Evolutionary conservation across 2,113 vertebrate species (phyloP).

Genomic region (Larimichthys crocea): DNA sequence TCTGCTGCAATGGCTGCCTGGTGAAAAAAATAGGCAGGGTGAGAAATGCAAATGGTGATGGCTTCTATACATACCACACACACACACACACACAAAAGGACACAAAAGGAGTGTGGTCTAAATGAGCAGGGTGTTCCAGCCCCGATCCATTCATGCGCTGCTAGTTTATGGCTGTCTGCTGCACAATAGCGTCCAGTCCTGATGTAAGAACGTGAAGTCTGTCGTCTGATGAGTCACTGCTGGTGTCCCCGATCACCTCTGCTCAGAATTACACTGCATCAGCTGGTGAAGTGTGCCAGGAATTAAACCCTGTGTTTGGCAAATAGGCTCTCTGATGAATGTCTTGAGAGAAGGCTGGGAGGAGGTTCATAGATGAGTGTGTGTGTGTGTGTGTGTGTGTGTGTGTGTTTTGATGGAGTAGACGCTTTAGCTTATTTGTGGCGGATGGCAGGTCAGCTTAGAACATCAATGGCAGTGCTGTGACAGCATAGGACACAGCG

Average conservation of each 20-base stretch:
- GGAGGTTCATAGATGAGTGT: background rate
- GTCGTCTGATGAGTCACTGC: constrained; percentile 59
- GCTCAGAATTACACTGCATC: constrained; percentile 41
- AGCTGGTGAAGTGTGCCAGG: constrained; percentile 27
- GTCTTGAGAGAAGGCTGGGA: constrained; percentile 3
- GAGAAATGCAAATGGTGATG: constrained; percentile 75
- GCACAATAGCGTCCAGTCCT: constrained; percentile 49
- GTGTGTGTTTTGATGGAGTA: background rate
- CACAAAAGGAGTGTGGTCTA: constrained; percentile 46
- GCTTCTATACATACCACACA: constrained; percentile 70
- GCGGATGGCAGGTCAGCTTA: background rate
- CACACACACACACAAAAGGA: constrained; percentile 31
- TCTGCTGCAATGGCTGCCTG: constrained; percentile 54
- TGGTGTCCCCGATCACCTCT: constrained; percentile 52
- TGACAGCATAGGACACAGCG: no score
- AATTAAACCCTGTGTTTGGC: constrained; percentile 28
- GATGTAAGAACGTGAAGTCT: constrained; percentile 36
- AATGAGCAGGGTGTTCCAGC: constrained; percentile 57
- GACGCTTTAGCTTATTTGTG: background rate
- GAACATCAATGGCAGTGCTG: background rate
- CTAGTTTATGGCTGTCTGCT: constrained; percentile 58
- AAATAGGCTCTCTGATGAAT: constrained; percentile 27
- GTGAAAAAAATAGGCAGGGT: constrained; percentile 52
- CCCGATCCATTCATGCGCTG: constrained; percentile 54
- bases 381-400: background rate